Evolutionary conservation across 2,113 vertebrate genomes (phyloP).

Genomic region (Tupaia chinensis): DNA sequence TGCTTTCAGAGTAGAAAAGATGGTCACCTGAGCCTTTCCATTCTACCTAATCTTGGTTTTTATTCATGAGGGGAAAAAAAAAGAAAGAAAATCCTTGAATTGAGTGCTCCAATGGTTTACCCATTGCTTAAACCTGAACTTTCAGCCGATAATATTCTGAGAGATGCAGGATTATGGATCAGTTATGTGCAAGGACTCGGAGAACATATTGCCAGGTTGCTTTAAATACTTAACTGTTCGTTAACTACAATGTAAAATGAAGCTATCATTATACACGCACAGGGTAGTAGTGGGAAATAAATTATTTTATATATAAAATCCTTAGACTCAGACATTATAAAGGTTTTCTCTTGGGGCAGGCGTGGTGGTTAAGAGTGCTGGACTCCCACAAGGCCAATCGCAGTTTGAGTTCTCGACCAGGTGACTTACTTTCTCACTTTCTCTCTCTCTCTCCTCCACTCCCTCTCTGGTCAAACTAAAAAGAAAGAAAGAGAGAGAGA

Average conservation of each 20-base stretch:
- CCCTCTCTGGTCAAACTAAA: no score
- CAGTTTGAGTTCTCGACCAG: no score
- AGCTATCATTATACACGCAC: not conserved
- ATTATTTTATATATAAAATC: not conserved
- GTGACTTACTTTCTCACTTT: no score
- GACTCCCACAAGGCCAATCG: no score
- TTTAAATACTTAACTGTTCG: not conserved
- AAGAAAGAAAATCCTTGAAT: not conserved
- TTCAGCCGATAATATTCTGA: not conserved
- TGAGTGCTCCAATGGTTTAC: not conserved
- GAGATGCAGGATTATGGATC: not conserved
- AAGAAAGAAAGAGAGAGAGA: no score
- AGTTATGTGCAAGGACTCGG: not conserved
- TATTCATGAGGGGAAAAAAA: not conserved
- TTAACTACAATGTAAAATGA: not conserved
- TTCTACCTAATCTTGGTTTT: not conserved
- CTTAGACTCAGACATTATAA: not conserved
- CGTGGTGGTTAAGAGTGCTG: no score
- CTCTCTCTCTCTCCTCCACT: no score
- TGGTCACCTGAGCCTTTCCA: not conserved
- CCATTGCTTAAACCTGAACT: not conserved
- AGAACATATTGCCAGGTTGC: no score
- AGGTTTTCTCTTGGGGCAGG: no score
- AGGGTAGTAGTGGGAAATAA: not conserved
- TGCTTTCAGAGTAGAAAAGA: not conserved